These are phyloP conservation scores for Liodrosophila aerea DNA, from an alignment of 2,888 invertebrate species.

Conservation along the genomic window DNA sequence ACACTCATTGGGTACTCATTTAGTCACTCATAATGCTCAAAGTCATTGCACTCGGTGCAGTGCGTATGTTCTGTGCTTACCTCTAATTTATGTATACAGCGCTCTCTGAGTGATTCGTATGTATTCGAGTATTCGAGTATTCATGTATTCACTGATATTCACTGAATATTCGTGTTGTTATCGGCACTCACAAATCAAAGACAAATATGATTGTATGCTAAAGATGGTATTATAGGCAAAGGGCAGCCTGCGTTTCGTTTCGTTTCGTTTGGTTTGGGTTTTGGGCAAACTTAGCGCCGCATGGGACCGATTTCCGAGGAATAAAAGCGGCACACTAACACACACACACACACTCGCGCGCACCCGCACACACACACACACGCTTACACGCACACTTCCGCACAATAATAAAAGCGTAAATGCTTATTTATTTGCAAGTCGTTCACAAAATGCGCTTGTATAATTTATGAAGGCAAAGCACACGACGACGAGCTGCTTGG, in stretches of 20 bases:
- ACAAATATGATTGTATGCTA: slow-evolving; percentile 52
- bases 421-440: slow-evolving; percentile 77
- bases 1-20: background rate
- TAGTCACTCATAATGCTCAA: background rate
- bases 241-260: slow-evolving; percentile 18
- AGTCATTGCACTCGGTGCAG: slow-evolving; percentile 2
- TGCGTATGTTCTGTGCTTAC: slow-evolving; percentile 50
- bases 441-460: slow-evolving; percentile 75
- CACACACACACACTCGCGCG: slow-evolving; percentile 6
- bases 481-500: slow-evolving; percentile 49
- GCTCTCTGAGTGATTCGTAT: too few species aligned
- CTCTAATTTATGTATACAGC: too few species aligned
- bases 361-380: slow-evolving; percentile 11
- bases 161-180: slow-evolving; percentile 39
- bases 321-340: slow-evolving; percentile 35
- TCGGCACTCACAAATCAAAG: slow-evolving; percentile 59
- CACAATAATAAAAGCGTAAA: slow-evolving; percentile 77
- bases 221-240: slow-evolving; percentile 53
- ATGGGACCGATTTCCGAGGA: slow-evolving; percentile 73
- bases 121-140: slow-evolving; percentile 4
- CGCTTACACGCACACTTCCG: slow-evolving; percentile 36
- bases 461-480: slow-evolving; percentile 77
- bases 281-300: slow-evolving; percentile 56
- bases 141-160: slow-evolving; percentile 23
- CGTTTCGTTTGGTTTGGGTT: slow-evolving; percentile 31